These are phyloP conservation scores for Brachyistius frenatus DNA, from an alignment of 2,113 vertebrate species.

Conservation along the genomic window DNA sequence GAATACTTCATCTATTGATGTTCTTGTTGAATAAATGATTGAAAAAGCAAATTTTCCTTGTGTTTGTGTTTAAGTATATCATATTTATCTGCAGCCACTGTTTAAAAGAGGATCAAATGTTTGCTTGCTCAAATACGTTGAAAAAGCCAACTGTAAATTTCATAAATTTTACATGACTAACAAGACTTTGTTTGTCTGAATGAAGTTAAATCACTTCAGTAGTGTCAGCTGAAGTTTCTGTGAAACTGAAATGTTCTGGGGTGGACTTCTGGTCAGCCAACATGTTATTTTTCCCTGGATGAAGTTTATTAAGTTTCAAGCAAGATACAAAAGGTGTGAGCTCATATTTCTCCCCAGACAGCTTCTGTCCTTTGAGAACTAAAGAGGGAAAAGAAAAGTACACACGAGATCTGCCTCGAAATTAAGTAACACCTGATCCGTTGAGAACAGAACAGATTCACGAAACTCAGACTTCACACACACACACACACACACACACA, in stretches of 20 bases:
- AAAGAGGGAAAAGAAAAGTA: neutral
- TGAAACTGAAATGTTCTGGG: constrained; percentile 50
- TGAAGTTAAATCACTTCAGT: neutral
- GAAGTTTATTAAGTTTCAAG: constrained; percentile 14
- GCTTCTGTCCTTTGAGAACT: neutral
- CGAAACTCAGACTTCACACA: constrained; percentile 50
- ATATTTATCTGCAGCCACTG: too few species aligned
- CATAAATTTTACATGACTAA: neutral
- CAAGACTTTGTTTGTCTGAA: neutral
- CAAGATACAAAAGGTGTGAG: constrained; percentile 43
- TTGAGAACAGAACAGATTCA: neutral
- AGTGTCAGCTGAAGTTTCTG: constrained; percentile 43
- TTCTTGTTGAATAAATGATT: too few species aligned
- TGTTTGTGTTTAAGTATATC: too few species aligned
- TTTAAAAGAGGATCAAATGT: too few species aligned
- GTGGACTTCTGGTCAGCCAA: neutral
- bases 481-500: constrained; percentile 19
- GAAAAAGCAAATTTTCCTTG: too few species aligned
- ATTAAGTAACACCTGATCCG: constrained; percentile 5
- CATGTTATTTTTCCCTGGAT: constrained; percentile 5
- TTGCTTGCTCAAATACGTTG: too few species aligned
- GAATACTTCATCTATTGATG: too few species aligned
- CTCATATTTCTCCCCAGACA: constrained; percentile 45
- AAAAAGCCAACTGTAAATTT: too few species aligned
- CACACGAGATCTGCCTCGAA: neutral